Evolutionary conservation across 2,113 vertebrate genomes (phyloP).

Genomic region (Tychaedon coryphoeus): DNA sequence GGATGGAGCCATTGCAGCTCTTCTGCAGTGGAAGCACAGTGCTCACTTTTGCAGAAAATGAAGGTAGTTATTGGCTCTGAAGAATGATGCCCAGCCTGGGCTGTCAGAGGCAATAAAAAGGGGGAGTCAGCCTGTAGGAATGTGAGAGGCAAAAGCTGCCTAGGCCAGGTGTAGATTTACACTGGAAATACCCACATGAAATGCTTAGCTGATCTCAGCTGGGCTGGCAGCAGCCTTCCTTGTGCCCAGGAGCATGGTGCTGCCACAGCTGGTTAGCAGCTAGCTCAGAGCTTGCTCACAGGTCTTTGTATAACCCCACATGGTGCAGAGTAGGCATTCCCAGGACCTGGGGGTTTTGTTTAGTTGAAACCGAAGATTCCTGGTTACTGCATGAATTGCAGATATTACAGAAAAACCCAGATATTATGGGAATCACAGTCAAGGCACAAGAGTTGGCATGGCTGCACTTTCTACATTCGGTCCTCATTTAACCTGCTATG

Average conservation of each 20-base stretch:
- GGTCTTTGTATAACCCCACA: fast-evolving
- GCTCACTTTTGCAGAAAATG: not conserved
- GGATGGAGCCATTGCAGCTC: not conserved
- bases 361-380: not conserved
- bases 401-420: not conserved
- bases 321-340: not conserved
- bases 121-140: not conserved
- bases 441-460: not conserved
- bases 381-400: not conserved
- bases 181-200: not conserved
- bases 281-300: fast-evolving
- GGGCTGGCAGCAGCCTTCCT: not conserved
- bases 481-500: not conserved
- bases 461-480: not conserved
- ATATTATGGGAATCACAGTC: not conserved
- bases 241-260: not conserved
- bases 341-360: not conserved
- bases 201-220: not conserved
- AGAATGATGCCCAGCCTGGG: not conserved
- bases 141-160: not conserved
- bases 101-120: not conserved
- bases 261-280: not conserved
- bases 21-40: not conserved
- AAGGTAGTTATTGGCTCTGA: not conserved
- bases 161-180: not conserved